Conservation (phyloP, 2,888 invertebrate genomes). For the Melanostoma mellinum region DNA sequence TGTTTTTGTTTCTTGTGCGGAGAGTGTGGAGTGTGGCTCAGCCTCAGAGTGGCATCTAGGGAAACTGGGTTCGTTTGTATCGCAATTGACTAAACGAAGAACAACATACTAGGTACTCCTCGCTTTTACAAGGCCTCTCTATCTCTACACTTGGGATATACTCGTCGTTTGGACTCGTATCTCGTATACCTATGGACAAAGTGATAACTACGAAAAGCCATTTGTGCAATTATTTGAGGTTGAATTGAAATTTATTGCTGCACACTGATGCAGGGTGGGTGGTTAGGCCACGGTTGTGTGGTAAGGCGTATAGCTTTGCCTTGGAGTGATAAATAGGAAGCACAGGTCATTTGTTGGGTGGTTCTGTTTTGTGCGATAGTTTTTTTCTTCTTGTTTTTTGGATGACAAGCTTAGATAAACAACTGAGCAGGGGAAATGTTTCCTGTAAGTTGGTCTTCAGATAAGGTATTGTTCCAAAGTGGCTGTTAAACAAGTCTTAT, state of each 20-base stretch:
- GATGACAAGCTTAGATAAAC: not conserved
- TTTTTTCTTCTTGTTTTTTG: not conserved
- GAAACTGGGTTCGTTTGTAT: slow-evolving; percentile 32
- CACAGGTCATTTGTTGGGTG: slow-evolving; percentile 52
- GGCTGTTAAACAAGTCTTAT: slow-evolving; percentile 15
- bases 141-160: slow-evolving; percentile 17
- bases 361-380: slow-evolving; percentile 30
- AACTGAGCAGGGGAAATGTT: not conserved
- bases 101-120: slow-evolving; percentile 31
- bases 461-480: slow-evolving; percentile 25
- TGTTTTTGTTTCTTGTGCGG: not conserved
- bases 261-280: slow-evolving; percentile 41
- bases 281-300: slow-evolving; percentile 10
- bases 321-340: slow-evolving; percentile 59
- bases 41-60: slow-evolving; percentile 15
- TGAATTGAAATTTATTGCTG: slow-evolving; percentile 69
- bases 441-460: slow-evolving; percentile 2
- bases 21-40: not conserved
- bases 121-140: slow-evolving; percentile 45
- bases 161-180: not conserved
- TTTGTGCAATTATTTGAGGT: slow-evolving; percentile 71
- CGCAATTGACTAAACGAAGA: slow-evolving; percentile 44
- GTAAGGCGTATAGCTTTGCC: slow-evolving; percentile 1
- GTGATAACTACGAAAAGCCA: slow-evolving; percentile 72
- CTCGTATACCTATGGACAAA: slow-evolving; percentile 53